Evolutionary conservation across 2,888 invertebrate genomes (phyloP).

Genomic region (Escarpia spicata): DNA sequence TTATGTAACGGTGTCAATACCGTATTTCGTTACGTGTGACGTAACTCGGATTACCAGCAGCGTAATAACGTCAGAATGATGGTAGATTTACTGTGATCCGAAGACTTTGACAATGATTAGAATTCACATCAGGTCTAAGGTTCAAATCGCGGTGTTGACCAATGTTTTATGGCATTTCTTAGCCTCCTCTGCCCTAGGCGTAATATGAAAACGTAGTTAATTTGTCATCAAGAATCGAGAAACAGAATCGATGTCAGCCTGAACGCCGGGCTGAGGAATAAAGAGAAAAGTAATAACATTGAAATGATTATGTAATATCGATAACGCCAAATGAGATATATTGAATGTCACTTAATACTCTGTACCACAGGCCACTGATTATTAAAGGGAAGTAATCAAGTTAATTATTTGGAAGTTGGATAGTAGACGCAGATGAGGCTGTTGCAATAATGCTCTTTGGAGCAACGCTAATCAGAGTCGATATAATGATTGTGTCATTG

Average conservation of each 20-base stretch:
- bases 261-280: too few species aligned
- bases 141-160: neutral
- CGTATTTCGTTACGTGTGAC: neutral
- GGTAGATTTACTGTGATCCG: neutral
- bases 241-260: too few species aligned
- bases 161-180: too few species aligned
- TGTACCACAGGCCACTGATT: neutral
- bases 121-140: neutral
- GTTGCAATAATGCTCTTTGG: too few species aligned
- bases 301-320: too few species aligned
- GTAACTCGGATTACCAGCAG: neutral
- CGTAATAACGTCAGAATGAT: neutral
- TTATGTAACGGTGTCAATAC: too few species aligned
- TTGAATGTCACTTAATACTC: neutral
- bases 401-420: neutral
- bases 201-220: too few species aligned
- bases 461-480: too few species aligned
- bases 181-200: too few species aligned
- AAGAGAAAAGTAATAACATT: too few species aligned
- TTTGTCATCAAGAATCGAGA: too few species aligned
- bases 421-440: neutral
- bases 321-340: neutral
- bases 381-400: neutral
- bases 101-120: neutral
- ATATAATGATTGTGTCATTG: too few species aligned